Percentiles rank a stretch among this genome's conserved stretches.
These are phyloP conservation scores for Lamellibrachia satsuma DNA, from an alignment of 2,888 invertebrate genomes.

Conservation along the genomic window DNA sequence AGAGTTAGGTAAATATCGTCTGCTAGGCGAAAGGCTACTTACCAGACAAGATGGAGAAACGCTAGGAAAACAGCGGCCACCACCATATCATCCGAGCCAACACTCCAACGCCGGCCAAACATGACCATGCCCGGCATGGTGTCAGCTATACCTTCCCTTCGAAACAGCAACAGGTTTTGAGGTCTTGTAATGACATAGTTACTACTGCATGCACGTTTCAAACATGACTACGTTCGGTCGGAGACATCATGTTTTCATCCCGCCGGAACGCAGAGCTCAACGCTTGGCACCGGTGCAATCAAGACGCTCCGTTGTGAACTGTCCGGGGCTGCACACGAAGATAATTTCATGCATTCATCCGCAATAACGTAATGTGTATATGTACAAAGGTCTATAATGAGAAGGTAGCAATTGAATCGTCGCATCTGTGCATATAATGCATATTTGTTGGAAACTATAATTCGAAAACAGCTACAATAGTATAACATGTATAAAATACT, in stretches of 20 bases:
- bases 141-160: not conserved
- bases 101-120: constrained; percentile 85
- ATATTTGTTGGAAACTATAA: not conserved
- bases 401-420: not conserved
- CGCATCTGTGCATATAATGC: not conserved
- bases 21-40: constrained; percentile 61
- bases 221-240: not conserved
- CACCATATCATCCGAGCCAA: constrained; percentile 87
- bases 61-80: constrained; percentile 83
- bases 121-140: constrained; percentile 86
- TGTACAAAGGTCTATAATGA: not conserved
- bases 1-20: not conserved
- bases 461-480: not conserved
- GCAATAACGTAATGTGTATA: not conserved
- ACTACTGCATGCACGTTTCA: not conserved
- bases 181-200: not conserved
- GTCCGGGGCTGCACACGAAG: not conserved
- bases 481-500: not conserved
- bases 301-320: not conserved
- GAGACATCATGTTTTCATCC: not conserved
- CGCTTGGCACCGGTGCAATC: not conserved
- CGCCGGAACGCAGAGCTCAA: not conserved
- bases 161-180: not conserved
- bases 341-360: not conserved
- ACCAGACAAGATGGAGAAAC: constrained; percentile 82